A percentile compares a stretch with the other conserved stretches of the same genome.
Conservation (phyloP, 2,888 invertebrate genomes). For the Aethes cnicana region DNA sequence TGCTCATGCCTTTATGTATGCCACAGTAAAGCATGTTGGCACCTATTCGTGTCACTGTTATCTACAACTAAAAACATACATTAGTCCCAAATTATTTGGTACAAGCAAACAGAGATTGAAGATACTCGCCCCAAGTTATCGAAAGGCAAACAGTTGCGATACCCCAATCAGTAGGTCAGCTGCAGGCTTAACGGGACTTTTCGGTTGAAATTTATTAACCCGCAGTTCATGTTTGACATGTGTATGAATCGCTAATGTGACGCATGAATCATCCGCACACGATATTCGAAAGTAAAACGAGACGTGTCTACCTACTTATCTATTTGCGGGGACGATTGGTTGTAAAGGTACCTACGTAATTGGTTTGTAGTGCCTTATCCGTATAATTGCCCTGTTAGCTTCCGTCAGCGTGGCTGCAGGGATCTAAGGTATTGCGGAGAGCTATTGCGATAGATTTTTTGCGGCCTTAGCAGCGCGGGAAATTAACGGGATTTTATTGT, state of each 20-base stretch:
- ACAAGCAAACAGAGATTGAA: constrained; percentile 21
- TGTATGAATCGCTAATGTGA: constrained; percentile 20
- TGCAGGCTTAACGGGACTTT: constrained; percentile 66
- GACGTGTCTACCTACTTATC: neutral
- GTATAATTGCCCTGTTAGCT: neutral
- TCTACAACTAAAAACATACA: constrained; percentile 2
- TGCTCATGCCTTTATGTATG: too few species aligned
- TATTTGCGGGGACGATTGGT: too few species aligned
- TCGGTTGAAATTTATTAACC: constrained; percentile 52
- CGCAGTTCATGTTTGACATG: constrained; percentile 41
- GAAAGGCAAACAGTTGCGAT: constrained; percentile 54
- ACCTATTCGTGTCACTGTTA: too few species aligned
- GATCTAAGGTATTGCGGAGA: constrained; percentile 12
- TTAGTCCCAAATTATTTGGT: constrained; percentile 12
- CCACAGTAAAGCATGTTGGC: too few species aligned
- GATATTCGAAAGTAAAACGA: constrained; percentile 22
- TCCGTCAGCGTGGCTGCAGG: neutral
- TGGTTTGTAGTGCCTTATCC: neutral
- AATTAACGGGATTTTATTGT: constrained; percentile 26
- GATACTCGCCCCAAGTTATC: constrained; percentile 44
- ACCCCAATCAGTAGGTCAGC: constrained; percentile 63
- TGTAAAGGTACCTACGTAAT: too few species aligned
- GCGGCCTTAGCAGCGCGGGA: constrained; percentile 17
- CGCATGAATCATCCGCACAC: constrained; percentile 20
- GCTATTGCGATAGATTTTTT: constrained; percentile 22